Percentiles rank a stretch among this genome's conserved stretches.
phyloP scores from a whole-genome alignment of 2,888 invertebrate species.

The Drosophila seclusa region DNA sequence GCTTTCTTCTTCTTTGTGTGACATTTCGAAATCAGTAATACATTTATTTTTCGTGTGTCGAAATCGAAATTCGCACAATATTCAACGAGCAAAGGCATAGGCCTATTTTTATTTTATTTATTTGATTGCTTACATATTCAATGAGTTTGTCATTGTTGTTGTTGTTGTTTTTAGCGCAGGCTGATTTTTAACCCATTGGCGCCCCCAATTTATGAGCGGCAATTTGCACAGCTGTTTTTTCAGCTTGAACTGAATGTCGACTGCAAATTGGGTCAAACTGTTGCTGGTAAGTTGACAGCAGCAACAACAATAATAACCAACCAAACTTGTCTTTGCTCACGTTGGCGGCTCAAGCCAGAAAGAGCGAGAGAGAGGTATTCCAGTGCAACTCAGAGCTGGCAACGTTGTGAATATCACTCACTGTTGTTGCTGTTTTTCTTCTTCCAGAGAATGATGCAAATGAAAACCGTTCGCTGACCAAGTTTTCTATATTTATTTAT shows the following conservation, averaged over 20 bases:
- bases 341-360: constrained; percentile 60
- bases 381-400: neutral
- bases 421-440: constrained; percentile 5
- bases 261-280: constrained; percentile 73
- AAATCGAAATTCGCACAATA: constrained; percentile 51
- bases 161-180: constrained; percentile 18
- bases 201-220: constrained; percentile 38
- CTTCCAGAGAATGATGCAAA: constrained; percentile 43
- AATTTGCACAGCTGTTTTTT: constrained; percentile 72
- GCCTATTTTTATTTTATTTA: constrained; percentile 51
- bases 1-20: constrained; percentile 30
- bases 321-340: constrained; percentile 75
- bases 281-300: constrained; percentile 50
- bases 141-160: constrained; percentile 63
- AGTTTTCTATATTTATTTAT: constrained; percentile 17
- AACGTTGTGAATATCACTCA: constrained; percentile 46
- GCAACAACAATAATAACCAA: constrained; percentile 42
- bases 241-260: constrained; percentile 40
- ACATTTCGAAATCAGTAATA: constrained; percentile 50
- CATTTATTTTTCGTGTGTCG: constrained; percentile 32
- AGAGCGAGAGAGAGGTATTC: constrained; percentile 11
- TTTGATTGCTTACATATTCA: constrained; percentile 46
- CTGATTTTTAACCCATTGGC: constrained; percentile 43
- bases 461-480: constrained; percentile 53
- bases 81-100: constrained; percentile 62